Evolutionary conservation across 2,797 vertebrate genomes (phyloP).

Genomic region (Anomalospiza imberbis): DNA sequence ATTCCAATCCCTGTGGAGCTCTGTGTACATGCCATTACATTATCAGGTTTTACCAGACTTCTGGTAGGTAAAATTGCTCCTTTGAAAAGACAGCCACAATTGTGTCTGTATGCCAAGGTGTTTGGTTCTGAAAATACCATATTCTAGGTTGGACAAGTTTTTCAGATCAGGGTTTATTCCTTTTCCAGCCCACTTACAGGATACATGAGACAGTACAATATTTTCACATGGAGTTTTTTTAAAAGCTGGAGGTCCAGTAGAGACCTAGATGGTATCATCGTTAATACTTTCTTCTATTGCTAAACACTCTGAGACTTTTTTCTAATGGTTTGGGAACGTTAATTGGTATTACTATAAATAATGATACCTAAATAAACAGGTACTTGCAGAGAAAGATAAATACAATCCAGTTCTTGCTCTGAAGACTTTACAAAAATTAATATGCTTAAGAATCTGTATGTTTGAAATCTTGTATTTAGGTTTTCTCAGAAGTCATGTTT

Average conservation of each 20-base stretch:
- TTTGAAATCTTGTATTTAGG: slow-evolving; percentile 36
- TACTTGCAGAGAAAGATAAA: not conserved
- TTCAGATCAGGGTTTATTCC: not conserved
- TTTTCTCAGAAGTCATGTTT: slow-evolving; percentile 57
- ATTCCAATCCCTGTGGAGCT: not conserved
- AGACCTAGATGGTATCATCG: not conserved
- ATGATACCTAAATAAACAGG: not conserved
- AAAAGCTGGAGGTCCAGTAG: not conserved
- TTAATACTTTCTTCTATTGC: not conserved
- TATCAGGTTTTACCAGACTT: not conserved
- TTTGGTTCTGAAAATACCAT: not conserved
- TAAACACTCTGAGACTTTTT: not conserved
- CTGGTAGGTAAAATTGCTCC: not conserved
- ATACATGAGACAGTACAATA: not conserved
- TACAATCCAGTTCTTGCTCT: not conserved
- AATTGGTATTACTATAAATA: not conserved
- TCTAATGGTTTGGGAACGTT: not conserved
- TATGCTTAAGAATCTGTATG: not conserved
- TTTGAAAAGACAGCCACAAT: not conserved
- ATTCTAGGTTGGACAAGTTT: not conserved
- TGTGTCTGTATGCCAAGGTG: not conserved
- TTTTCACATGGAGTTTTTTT: not conserved
- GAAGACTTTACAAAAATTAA: not conserved
- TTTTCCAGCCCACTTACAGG: not conserved
- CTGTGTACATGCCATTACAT: not conserved